Conservation (phyloP, 2,888 invertebrate genomes). For the Morpho achilles region DNA sequence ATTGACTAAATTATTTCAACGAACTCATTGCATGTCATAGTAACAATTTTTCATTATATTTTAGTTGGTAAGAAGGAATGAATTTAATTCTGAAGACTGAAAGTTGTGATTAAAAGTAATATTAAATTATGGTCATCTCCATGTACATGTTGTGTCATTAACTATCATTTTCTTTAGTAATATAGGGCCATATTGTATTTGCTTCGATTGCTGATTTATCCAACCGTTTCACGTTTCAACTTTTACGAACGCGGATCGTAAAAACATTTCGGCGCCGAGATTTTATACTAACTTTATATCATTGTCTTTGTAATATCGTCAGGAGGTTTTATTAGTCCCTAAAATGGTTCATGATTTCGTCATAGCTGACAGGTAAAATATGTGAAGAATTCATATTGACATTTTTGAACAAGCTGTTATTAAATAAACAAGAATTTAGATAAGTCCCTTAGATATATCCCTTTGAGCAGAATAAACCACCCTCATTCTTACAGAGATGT, state of each 20-base stretch:
- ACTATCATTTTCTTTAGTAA: too few species aligned
- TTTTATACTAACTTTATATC: constrained; percentile 72
- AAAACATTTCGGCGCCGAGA: constrained; percentile 65
- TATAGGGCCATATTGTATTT: constrained; percentile 21
- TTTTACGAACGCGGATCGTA: constrained; percentile 60
- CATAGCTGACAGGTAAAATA: constrained; percentile 10
- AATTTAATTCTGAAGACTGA: too few species aligned
- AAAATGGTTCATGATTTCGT: constrained; percentile 22
- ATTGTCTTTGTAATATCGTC: constrained; percentile 72
- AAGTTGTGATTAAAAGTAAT: too few species aligned
- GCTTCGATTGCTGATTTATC: constrained; percentile 34
- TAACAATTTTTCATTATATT: too few species aligned
- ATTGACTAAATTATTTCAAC: too few species aligned
- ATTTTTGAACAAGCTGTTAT: not conserved
- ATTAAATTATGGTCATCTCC: too few species aligned
- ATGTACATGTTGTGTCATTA: too few species aligned
- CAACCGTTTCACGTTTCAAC: constrained; percentile 46
- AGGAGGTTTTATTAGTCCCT: constrained; percentile 43
- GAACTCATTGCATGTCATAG: too few species aligned
- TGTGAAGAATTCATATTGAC: not conserved
- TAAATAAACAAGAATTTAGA: not conserved
- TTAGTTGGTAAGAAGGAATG: too few species aligned
- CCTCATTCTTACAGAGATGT: too few species aligned
- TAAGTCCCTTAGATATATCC: too few species aligned
- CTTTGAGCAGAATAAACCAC: too few species aligned